Percentiles rank a stretch among this genome's conserved stretches.
These are phyloP conservation scores for Cyanoliseus patagonus DNA, from an alignment of 2,113 vertebrate species.

Conservation along the genomic window DNA sequence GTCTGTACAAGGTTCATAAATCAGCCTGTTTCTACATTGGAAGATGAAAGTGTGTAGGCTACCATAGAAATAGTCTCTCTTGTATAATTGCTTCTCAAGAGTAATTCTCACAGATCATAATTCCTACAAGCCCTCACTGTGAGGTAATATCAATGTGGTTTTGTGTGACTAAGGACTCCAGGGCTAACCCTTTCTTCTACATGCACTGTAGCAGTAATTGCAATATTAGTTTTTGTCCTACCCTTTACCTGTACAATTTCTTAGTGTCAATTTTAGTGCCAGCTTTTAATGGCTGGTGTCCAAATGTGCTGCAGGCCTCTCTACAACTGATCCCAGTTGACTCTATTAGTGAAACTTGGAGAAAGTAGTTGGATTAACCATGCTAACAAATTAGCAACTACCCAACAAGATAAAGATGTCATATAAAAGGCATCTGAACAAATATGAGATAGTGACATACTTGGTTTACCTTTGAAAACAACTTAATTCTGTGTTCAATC, in stretches of 20 bases:
- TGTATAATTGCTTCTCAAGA: not conserved
- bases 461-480: not conserved
- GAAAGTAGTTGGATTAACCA: not conserved
- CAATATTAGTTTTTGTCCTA: not conserved
- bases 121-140: not conserved
- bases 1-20: slow-evolving; percentile 19
- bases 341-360: not conserved
- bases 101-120: not conserved
- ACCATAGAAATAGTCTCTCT: not conserved
- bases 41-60: not conserved
- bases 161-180: not conserved
- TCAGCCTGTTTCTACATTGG: not conserved
- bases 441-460: not conserved
- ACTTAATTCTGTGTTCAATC: not conserved
- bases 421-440: not conserved
- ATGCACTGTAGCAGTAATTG: not conserved
- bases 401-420: not conserved
- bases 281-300: not conserved
- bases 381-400: not conserved
- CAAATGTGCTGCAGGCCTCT: not conserved
- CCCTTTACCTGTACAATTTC: not conserved
- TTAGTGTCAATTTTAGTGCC: not conserved
- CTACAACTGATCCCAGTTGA: not conserved
- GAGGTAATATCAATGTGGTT: not conserved
- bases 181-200: not conserved